A percentile compares a stretch with the other conserved stretches of the same genome.
Conservation (phyloP, 1,140 invertebrate species). For the Holotrichia oblita region DNA sequence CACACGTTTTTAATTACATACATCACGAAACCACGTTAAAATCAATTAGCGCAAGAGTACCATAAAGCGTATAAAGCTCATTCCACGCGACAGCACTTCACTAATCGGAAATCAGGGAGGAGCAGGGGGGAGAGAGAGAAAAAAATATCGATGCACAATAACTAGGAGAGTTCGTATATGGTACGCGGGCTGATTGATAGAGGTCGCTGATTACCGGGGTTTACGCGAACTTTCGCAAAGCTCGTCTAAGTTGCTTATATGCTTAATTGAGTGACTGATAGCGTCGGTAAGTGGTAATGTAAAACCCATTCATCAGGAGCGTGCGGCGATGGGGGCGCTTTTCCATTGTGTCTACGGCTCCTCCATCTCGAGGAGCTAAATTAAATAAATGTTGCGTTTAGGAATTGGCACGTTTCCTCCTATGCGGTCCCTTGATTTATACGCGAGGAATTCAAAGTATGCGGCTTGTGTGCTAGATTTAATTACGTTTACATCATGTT, state of each 20-base stretch:
- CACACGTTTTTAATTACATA: neutral
- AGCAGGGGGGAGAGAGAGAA: too few species aligned
- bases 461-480: conserved; percentile 7
- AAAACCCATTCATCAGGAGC: conserved; percentile 27
- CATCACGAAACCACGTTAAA: neutral
- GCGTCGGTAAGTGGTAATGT: conserved; percentile 35
- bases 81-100: conserved; percentile 27
- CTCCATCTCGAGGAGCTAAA: conserved; percentile 18
- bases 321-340: neutral
- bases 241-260: conserved; percentile 36
- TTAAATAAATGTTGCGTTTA: conserved; percentile 37
- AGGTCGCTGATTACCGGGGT: conserved; percentile 31
- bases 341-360: conserved; percentile 23
- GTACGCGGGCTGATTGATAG: conserved; percentile 12
- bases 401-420: conserved; percentile 20
- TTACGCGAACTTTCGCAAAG: conserved; percentile 31
- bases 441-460: neutral
- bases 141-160: conserved; percentile 23
- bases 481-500: neutral
- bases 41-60: conserved; percentile 7
- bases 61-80: conserved; percentile 13
- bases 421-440: conserved; percentile 10
- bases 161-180: conserved; percentile 7
- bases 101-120: conserved; percentile 28
- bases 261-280: conserved; percentile 36